These are phyloP conservation scores for Drosophila busckii DNA, from an alignment of 1,140 invertebrate genomes.

Conservation along the genomic window DNA sequence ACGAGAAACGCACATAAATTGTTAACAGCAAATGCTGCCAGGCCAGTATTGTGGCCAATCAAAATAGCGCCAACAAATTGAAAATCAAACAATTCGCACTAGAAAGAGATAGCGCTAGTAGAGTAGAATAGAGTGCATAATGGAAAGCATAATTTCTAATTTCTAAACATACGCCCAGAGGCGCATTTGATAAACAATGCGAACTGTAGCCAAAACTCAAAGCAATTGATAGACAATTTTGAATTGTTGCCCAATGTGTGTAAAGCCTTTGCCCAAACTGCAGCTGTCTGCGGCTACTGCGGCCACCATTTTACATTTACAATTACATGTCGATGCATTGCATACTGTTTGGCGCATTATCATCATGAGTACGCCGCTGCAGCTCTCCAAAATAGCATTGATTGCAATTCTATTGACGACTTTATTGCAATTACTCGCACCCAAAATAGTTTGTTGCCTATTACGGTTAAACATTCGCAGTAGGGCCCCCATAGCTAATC, in stretches of 20 bases:
- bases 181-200: constrained; percentile 20
- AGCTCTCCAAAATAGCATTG: constrained; percentile 1
- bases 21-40: constrained; percentile 8
- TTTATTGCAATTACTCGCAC: constrained; percentile 66
- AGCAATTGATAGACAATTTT: constrained; percentile 21
- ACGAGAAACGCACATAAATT: constrained; percentile 12
- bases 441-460: constrained; percentile 51
- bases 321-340: too few relatives aligned
- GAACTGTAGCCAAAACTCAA: constrained; percentile 19
- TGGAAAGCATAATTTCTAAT: constrained; percentile 16
- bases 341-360: constrained; percentile 33
- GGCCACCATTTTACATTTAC: constrained; percentile 4
- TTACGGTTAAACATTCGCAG: constrained; percentile 61
- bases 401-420: constrained; percentile 41
- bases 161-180: not conserved
- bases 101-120: too few relatives aligned
- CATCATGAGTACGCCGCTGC: not conserved
- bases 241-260: constrained; percentile 7
- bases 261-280: constrained; percentile 22
- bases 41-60: constrained; percentile 1
- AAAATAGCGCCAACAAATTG: constrained; percentile 8
- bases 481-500: not conserved
- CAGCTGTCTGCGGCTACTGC: constrained; percentile 33
- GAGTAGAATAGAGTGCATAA: not conserved
- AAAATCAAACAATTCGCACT: too few relatives aligned